Evolutionary conservation across 2,888 invertebrate genomes (phyloP).

Genomic region (Agrypnus murinus): DNA sequence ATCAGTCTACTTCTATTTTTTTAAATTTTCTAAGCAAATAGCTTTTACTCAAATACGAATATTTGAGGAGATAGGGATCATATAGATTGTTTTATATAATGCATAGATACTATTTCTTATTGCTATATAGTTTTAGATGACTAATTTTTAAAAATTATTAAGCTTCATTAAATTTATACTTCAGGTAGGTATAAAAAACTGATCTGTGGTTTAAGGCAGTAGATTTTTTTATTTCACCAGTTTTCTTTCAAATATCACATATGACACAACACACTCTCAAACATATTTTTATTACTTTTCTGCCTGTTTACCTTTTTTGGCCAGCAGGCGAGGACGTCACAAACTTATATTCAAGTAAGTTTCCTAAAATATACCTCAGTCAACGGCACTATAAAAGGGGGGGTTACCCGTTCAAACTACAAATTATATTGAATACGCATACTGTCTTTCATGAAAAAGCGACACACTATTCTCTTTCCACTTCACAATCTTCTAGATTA

Average conservation of each 20-base stretch:
- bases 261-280: slow-evolving; percentile 50
- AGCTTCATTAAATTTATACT: too few relatives aligned
- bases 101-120: too few relatives aligned
- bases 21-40: background rate
- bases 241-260: slow-evolving; percentile 35
- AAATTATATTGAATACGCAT: slow-evolving; percentile 43
- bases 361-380: slow-evolving; percentile 48
- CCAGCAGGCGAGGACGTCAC: slow-evolving; percentile 69
- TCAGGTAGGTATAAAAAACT: slow-evolving; percentile 10
- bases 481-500: slow-evolving; percentile 54
- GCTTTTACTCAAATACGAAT: background rate
- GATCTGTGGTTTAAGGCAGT: background rate
- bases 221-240: slow-evolving; percentile 41
- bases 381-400: slow-evolving; percentile 41
- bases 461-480: slow-evolving; percentile 55
- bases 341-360: slow-evolving; percentile 67
- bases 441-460: slow-evolving; percentile 39
- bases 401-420: slow-evolving; percentile 38
- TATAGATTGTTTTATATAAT: too few relatives aligned
- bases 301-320: slow-evolving; percentile 61
- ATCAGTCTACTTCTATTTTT: too few relatives aligned
- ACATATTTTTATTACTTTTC: slow-evolving; percentile 57
- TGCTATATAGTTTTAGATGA: background rate
- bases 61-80: too few relatives aligned
- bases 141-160: background rate